phyloP scores from a whole-genome alignment of 1,140 invertebrate species.

The Rhopalosiphum padi region DNA sequence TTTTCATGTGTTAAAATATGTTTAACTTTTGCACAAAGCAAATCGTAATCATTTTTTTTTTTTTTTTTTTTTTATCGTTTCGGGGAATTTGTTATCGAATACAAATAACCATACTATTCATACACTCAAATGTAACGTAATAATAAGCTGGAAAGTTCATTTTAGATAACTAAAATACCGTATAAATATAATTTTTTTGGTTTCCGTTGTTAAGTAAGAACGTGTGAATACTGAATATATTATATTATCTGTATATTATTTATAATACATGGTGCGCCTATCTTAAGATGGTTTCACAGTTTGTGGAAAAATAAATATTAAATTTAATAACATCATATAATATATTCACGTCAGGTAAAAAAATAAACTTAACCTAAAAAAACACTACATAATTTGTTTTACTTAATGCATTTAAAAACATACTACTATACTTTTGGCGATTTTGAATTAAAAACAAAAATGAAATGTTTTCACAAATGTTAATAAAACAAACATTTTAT shows the following conservation, averaged over 20 bases:
- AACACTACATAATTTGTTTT: not conserved
- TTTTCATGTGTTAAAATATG: not conserved
- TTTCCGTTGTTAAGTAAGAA: not conserved
- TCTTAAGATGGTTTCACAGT: not conserved
- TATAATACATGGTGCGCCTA: not conserved
- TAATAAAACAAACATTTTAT: not conserved
- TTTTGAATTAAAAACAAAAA: not conserved
- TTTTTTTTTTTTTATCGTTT: not conserved
- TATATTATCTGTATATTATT: not conserved
- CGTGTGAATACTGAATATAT: not conserved
- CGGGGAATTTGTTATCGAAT: not conserved
- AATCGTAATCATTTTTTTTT: not conserved
- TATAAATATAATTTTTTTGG: not conserved
- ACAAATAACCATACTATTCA: not conserved
- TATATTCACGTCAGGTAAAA: not conserved
- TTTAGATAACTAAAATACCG: slow-evolving; percentile 24
- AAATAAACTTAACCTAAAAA: not conserved
- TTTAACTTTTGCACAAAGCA: not conserved
- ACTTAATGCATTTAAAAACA: not conserved
- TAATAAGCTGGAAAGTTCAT: not conserved
- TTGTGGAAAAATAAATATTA: not conserved
- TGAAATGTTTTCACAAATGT: not conserved
- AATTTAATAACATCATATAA: not conserved
- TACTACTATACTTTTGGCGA: not conserved
- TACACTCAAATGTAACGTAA: not conserved